These are phyloP conservation scores for Heteromyza rotundicornis DNA, from an alignment of 2,888 invertebrate species.

Conservation along the genomic window DNA sequence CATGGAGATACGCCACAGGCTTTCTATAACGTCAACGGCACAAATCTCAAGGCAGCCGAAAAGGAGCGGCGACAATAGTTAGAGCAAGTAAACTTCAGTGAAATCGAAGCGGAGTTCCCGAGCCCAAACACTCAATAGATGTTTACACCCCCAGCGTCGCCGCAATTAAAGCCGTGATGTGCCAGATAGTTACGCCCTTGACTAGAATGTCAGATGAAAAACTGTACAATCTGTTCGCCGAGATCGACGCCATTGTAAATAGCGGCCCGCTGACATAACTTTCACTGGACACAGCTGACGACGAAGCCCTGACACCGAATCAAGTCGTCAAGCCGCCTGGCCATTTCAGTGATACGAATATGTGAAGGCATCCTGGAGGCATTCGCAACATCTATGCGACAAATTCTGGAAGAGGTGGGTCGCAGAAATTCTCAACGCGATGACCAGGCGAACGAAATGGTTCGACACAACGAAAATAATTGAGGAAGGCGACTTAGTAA, in stretches of 20 bases:
- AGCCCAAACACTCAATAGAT: conserved; percentile 15
- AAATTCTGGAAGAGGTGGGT: conserved; percentile 42
- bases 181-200: conserved; percentile 12
- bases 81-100: conserved; percentile 8
- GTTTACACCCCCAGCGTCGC: conserved; percentile 24
- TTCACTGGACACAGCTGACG: conserved; percentile 26
- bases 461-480: conserved; percentile 20
- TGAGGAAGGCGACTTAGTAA: conserved; percentile 20
- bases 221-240: conserved; percentile 10
- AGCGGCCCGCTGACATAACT: conserved; percentile 25
- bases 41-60: conserved; percentile 13
- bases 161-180: conserved; percentile 20
- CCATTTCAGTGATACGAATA: conserved; percentile 25
- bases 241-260: conserved; percentile 24
- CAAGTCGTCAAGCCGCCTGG: conserved; percentile 33
- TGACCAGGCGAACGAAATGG: conserved; percentile 26
- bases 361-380: conserved; percentile 38
- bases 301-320: conserved; percentile 45
- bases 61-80: conserved; percentile 21
- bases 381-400: conserved; percentile 32
- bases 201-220: conserved; percentile 22
- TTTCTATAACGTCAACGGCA: conserved; percentile 3
- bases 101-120: conserved; percentile 10
- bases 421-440: conserved; percentile 40
- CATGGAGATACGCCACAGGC: background rate